Evolutionary conservation across 2,113 vertebrate genomes (phyloP).

Genomic region (Mobula birostris): DNA sequence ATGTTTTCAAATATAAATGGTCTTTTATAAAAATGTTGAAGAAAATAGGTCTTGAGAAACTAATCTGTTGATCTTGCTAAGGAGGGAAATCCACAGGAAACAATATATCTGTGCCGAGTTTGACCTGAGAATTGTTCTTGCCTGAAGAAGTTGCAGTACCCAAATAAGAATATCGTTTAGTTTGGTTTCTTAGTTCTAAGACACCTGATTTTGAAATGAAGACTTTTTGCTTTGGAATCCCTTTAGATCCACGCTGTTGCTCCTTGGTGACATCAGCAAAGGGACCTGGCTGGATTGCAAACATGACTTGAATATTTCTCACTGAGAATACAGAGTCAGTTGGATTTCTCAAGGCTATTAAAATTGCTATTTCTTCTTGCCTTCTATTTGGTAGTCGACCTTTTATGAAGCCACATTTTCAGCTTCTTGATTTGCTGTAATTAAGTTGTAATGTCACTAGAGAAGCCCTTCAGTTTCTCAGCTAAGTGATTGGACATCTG

Average conservation of each 20-base stretch:
- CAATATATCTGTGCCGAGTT: not conserved
- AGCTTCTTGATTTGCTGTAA: not conserved
- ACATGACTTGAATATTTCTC: not conserved
- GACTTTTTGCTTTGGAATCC: not conserved
- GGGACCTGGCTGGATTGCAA: not conserved
- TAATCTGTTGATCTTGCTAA: not conserved
- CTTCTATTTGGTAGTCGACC: not conserved
- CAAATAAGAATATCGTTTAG: not conserved
- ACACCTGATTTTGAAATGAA: not conserved
- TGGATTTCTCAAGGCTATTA: not conserved
- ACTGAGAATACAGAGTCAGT: not conserved
- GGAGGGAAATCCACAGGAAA: not conserved
- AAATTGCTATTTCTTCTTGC: not conserved
- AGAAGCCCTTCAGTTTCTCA: not conserved
- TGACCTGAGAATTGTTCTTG: not conserved
- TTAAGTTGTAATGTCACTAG: not conserved
- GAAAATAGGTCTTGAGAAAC: not conserved
- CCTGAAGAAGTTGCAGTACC: not conserved
- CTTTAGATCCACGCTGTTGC: not conserved
- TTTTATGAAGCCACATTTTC: not conserved
- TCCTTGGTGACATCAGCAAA: not conserved
- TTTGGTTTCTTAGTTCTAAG: not conserved
- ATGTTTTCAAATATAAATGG: not conserved
- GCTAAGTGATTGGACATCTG: not conserved
- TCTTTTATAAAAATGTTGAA: not conserved